These are phyloP conservation scores for Neosalanx taihuensis DNA, from an alignment of 2,797 vertebrate species.

Conservation along the genomic window DNA sequence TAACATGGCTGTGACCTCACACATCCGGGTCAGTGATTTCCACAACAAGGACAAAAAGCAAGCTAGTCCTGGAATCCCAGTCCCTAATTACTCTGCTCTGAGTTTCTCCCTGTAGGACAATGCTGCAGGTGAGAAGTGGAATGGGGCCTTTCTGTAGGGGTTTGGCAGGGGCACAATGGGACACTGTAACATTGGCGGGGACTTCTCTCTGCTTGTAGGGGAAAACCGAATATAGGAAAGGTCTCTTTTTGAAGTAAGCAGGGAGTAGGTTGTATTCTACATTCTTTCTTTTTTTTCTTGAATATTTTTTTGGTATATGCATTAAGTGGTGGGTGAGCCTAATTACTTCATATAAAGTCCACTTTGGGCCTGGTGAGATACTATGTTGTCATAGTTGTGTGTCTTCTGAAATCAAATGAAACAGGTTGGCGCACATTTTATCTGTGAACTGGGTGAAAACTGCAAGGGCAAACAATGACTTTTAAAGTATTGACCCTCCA, in stretches of 20 bases:
- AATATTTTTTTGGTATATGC: neutral
- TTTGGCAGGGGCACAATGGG: constrained; percentile 60
- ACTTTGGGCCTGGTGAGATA: neutral
- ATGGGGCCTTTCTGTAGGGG: constrained; percentile 46
- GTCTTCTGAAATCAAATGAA: too few species aligned
- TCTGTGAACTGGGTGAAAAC: too few species aligned
- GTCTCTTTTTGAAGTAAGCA: neutral
- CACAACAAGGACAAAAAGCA: constrained; percentile 63
- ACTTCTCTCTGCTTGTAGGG: constrained; percentile 22
- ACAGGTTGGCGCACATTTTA: too few species aligned
- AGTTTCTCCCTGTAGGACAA: constrained; percentile 50
- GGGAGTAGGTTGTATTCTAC: neutral
- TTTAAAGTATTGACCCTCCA: too few species aligned
- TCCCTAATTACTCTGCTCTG: constrained; percentile 64
- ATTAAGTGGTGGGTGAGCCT: neutral
- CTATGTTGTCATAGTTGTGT: too few species aligned
- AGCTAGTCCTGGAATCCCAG: constrained; percentile 64
- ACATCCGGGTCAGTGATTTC: constrained; percentile 70
- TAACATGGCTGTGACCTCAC: constrained; percentile 67
- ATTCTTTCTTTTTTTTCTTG: constrained; percentile 1
- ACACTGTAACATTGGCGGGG: constrained; percentile 51
- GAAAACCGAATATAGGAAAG: constrained; percentile 17
- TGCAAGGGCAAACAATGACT: too few species aligned
- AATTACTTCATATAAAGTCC: too few species aligned
- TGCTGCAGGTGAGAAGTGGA: constrained; percentile 74